Percentiles rank a stretch among this genome's conserved stretches.
These are phyloP conservation scores for Polydrusus cervinus DNA, from an alignment of 2,888 invertebrate species.

Conservation along the genomic window DNA sequence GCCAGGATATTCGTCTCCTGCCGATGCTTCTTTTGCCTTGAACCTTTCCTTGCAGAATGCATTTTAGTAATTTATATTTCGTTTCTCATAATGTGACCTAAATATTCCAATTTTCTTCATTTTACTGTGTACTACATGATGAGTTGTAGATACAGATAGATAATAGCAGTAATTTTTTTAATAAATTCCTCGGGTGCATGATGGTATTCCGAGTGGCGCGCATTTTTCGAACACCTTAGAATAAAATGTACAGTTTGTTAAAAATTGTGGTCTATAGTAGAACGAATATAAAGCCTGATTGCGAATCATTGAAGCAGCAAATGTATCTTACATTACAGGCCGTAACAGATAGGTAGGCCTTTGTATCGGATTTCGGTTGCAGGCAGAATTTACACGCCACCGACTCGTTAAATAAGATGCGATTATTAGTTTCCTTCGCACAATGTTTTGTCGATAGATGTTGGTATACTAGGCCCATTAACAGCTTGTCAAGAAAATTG, in stretches of 20 bases:
- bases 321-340: constrained; percentile 71
- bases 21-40: too few relatives aligned
- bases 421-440: constrained; percentile 19
- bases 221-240: constrained; percentile 19
- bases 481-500: too few relatives aligned
- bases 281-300: constrained; percentile 53
- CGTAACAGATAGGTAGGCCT: constrained; percentile 69
- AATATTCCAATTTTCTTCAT: too few relatives aligned
- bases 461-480: too few relatives aligned
- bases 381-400: constrained; percentile 67
- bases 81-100: too few relatives aligned
- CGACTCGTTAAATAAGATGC: constrained; percentile 64
- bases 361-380: constrained; percentile 70
- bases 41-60: too few relatives aligned
- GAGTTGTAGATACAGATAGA: too few relatives aligned
- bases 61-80: too few relatives aligned
- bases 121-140: too few relatives aligned
- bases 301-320: constrained; percentile 69
- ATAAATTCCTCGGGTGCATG: neutral
- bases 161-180: too few relatives aligned
- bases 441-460: neutral
- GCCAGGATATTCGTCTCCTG: too few relatives aligned
- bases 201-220: neutral
- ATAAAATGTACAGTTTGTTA: constrained; percentile 44
- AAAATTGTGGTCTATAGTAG: constrained; percentile 53